phyloP scores from a whole-genome alignment of 2,888 invertebrate species.

The Dasysyrphus tricinctus region DNA sequence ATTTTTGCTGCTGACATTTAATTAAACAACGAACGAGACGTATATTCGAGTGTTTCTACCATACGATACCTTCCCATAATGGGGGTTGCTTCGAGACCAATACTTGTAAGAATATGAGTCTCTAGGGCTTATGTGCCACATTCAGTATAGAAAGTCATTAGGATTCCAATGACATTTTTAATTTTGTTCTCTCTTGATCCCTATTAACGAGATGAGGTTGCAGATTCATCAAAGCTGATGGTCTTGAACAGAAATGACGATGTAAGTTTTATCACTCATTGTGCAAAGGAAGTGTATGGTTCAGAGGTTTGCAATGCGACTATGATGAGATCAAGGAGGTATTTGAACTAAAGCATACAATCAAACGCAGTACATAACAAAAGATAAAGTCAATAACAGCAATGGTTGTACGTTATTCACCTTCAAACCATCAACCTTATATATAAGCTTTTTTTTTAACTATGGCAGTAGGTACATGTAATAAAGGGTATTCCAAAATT shows the following conservation, averaged over 20 bases:
- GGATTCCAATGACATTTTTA: conserved; percentile 74
- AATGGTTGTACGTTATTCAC: too few relatives aligned
- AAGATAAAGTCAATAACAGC: too few relatives aligned
- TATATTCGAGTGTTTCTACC: conserved; percentile 35
- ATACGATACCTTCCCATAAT: neutral
- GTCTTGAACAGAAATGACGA: conserved; percentile 41
- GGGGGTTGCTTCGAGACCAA: neutral
- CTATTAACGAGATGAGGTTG: conserved; percentile 65
- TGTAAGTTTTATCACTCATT: conserved; percentile 1
- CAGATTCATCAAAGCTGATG: conserved; percentile 36
- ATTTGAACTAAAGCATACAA: neutral
- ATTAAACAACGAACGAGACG: conserved; percentile 74
- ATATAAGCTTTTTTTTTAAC: too few relatives aligned
- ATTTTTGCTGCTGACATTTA: conserved; percentile 78
- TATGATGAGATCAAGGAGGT: neutral
- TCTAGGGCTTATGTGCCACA: conserved; percentile 61
- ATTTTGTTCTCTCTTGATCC: conserved; percentile 62
- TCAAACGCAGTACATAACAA: neutral
- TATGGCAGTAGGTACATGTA: too few relatives aligned
- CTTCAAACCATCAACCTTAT: too few relatives aligned
- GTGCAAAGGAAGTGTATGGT: neutral
- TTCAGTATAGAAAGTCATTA: conserved; percentile 60
- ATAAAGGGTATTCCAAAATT: too few relatives aligned
- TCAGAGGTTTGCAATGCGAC: conserved; percentile 1
- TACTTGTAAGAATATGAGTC: conserved; percentile 39